Conservation (phyloP, 2,113 vertebrate species). For the Muscicapa adusta region DNA sequence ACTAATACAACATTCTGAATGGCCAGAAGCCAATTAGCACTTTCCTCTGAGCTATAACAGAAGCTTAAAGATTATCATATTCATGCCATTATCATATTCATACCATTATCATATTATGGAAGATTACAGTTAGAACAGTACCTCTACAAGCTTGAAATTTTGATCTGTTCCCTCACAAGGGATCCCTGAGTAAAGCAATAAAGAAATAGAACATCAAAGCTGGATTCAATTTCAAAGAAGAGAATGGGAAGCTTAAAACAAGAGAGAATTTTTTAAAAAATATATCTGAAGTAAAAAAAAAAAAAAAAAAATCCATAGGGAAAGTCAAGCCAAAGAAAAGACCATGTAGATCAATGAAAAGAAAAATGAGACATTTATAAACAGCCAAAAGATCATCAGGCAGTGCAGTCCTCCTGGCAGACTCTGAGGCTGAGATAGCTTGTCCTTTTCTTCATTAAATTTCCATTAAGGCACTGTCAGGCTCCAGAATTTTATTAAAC, state of each 20-base stretch:
- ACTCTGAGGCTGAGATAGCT: not conserved
- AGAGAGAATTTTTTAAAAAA: not conserved
- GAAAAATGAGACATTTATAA: not conserved
- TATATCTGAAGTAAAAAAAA: not conserved
- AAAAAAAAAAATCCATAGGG: not conserved
- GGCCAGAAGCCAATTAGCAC: not conserved
- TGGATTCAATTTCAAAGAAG: not conserved
- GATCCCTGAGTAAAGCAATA: not conserved
- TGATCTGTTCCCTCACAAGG: not conserved
- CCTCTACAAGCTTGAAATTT: not conserved
- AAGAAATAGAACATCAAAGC: not conserved
- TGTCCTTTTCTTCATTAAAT: not conserved
- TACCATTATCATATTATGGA: not conserved
- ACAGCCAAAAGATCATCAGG: not conserved
- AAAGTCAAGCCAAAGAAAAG: not conserved
- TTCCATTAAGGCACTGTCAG: not conserved
- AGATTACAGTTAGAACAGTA: not conserved
- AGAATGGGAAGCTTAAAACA: not conserved
- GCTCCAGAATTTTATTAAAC: not conserved
- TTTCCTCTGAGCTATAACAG: not conserved
- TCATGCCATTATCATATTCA: too few species aligned
- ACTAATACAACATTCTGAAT: not conserved
- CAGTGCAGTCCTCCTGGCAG: not conserved
- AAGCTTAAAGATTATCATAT: not conserved
- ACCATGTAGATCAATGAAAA: not conserved